Evolutionary conservation across 1,140 invertebrate species (phyloP).

Genomic region (Trypoxylus dichotomus): DNA sequence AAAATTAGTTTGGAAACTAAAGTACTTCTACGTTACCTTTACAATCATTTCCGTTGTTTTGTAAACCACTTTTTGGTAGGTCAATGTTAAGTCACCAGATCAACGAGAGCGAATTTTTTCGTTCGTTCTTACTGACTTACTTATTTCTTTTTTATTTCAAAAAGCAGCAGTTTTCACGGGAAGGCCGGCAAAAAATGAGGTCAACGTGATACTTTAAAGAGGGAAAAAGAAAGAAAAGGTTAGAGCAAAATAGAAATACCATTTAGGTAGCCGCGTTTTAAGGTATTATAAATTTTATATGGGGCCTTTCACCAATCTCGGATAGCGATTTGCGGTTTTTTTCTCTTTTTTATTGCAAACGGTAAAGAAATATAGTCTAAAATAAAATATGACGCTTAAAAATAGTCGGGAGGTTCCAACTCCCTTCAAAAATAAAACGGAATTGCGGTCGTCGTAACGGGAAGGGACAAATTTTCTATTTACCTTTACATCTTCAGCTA

Average conservation of each 20-base stretch:
- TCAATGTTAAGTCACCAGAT: not conserved
- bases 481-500: too few relatives aligned
- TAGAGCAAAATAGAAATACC: not conserved
- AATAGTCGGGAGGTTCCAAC: too few relatives aligned
- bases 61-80: not conserved
- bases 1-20: too few relatives aligned
- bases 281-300: not conserved
- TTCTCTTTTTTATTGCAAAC: too few relatives aligned
- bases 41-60: too few relatives aligned
- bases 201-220: not conserved
- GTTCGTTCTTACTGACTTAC: not conserved
- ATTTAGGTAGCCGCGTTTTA: not conserved
- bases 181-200: not conserved
- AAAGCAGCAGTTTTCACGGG: not conserved
- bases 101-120: not conserved
- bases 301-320: not conserved
- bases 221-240: not conserved
- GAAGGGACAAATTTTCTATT: too few relatives aligned
- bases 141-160: not conserved
- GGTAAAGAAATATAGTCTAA: too few relatives aligned
- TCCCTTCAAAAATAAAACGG: too few relatives aligned
- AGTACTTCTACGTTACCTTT: too few relatives aligned
- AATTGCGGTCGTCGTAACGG: too few relatives aligned
- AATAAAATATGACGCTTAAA: too few relatives aligned
- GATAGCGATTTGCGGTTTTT: too few relatives aligned